A percentile compares a stretch with the other conserved stretches of the same genome.
Conservation (phyloP, 2,888 invertebrate species). For the Stomorhina lunata region DNA sequence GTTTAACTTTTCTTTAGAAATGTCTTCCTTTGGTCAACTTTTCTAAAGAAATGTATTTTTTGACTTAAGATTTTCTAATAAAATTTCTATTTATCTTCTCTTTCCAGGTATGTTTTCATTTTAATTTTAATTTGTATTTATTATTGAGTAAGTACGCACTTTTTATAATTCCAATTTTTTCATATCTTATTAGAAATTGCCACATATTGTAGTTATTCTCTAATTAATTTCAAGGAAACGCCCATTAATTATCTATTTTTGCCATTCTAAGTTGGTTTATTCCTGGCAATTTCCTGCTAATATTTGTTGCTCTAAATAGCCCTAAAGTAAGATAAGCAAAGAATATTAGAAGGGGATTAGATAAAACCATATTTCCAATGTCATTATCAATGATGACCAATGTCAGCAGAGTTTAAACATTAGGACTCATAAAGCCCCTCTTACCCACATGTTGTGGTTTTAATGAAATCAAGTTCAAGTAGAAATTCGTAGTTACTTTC, state of each 20-base stretch:
- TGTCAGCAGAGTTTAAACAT: background rate
- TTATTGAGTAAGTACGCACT: conserved; percentile 36
- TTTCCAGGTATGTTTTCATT: conserved; percentile 52
- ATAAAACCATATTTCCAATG: conserved; percentile 1
- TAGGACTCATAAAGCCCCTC: background rate
- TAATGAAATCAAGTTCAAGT: no score
- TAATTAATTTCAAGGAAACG: conserved; percentile 30
- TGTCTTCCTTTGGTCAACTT: no score
- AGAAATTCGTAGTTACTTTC: no score
- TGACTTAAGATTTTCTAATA: background rate
- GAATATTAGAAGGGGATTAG: background rate
- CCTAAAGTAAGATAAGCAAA: background rate
- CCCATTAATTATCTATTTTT: background rate
- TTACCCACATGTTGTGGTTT: no score
- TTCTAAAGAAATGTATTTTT: background rate
- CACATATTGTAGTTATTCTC: no score
- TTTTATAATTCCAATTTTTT: background rate
- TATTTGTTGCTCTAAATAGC: background rate
- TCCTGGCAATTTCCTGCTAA: background rate
- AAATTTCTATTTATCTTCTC: conserved; percentile 6
- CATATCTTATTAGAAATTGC: no score
- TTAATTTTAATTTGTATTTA: background rate
- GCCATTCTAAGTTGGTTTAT: background rate
- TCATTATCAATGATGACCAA: conserved; percentile 13
- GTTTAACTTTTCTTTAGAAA: no score